Evolutionary conservation across 2,888 invertebrate species (phyloP), one percentile per base, ranked within the genome.

Genomic region (Meganola albula): DNA sequence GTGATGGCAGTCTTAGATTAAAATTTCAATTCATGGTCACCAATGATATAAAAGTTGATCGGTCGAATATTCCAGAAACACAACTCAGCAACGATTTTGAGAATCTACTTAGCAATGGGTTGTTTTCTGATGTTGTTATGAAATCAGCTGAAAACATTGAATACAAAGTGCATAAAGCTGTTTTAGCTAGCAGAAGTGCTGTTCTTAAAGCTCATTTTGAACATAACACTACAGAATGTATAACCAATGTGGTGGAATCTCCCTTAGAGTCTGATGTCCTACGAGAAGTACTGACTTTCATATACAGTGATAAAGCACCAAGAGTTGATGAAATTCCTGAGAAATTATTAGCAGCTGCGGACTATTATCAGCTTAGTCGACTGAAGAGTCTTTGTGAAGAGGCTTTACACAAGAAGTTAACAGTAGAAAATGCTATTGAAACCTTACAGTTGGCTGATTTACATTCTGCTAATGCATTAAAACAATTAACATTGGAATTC

Each of bases 151-250:
- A 85, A 37, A 65, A 64, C 4, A 50, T 57, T n/a, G 79, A 83
- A 38, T 80, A 64, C 31, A 75, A 73, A 52, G 75, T 79, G 0
- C 85, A 85, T 32, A 85, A 84, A 44, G 82, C 78, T 12, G 73
- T 85, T 1, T 44, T 85, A 21, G 80, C 85, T 0, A 77, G 75
- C 40, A 59, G 85, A 11, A 85, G 85, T 62, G 70, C 64, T 10
- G 85, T 85, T 0, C 37, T 85, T 4, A 82, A 78, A 37, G 85
- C 84, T 13, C 77, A 84, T 45, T 85, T 85, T 57, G 75, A 80
- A 36, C 83, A 84, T 30, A 82, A 83, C 41, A 85, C 82, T 23
- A 70, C 64, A 10, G 85, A 85, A 53, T 74, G 76, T 42, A 47
- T 45, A 3, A 84, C 82, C 4, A 84, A 84, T 42, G 43, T 73